phyloP scores from a whole-genome alignment of 2,113 vertebrate genomes.

The Oostethus manadensis region DNA sequence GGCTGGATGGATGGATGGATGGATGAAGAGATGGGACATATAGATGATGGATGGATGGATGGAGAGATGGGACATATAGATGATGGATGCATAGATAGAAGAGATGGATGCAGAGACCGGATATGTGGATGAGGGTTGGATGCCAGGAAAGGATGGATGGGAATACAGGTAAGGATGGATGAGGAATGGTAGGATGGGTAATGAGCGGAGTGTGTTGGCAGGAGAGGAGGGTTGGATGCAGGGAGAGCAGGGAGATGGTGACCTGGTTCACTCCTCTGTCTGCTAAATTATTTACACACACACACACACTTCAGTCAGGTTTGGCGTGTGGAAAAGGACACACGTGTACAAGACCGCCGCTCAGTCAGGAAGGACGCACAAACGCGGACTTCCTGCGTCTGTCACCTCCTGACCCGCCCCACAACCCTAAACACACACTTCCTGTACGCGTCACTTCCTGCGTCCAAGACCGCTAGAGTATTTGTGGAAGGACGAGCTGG shows the following conservation, averaged over 20 bases:
- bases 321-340: conserved; percentile 36
- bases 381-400: conserved; percentile 48
- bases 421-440: conserved; percentile 1
- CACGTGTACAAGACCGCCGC: conserved; percentile 29
- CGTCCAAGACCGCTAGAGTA: no score
- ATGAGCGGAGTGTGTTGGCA: neutral
- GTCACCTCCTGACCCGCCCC: conserved; percentile 14
- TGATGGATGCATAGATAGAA: neutral
- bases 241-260: conserved; percentile 60
- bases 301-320: conserved; percentile 27
- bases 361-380: conserved; percentile 38
- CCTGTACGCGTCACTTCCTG: neutral
- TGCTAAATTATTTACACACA: conserved; percentile 66
- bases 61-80: neutral
- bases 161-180: neutral
- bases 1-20: neutral
- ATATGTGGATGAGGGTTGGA: conserved; percentile 12
- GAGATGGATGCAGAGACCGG: conserved; percentile 13
- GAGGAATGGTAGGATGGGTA: neutral
- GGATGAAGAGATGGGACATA: neutral
- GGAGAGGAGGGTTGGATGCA: conserved; percentile 21
- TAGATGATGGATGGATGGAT: neutral
- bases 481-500: no score
- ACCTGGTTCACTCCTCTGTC: conserved; percentile 70
- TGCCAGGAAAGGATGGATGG: neutral